These are phyloP conservation scores for Phalera bucephala DNA, from an alignment of 2,888 invertebrate genomes.

Conservation along the genomic window DNA sequence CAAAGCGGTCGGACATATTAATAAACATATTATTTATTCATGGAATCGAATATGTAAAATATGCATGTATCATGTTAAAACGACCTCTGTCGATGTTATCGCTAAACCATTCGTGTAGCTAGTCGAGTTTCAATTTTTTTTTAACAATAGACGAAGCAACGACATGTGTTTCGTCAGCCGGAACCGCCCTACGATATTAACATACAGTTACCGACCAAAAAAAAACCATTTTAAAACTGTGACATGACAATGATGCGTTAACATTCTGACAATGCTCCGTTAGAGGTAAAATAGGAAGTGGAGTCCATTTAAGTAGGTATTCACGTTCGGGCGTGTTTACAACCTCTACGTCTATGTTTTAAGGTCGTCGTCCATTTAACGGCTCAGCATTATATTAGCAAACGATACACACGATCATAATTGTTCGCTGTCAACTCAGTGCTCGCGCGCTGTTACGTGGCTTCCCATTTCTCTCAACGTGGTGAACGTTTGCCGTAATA, in stretches of 20 bases:
- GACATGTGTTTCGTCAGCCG: slow-evolving; percentile 74
- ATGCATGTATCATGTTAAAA: slow-evolving; percentile 30
- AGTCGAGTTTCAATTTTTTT: slow-evolving; percentile 52
- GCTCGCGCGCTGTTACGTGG: too few relatives aligned
- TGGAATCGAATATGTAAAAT: slow-evolving; percentile 31
- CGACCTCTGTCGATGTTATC: slow-evolving; percentile 49
- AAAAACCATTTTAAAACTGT: slow-evolving; percentile 66
- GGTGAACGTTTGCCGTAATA: too few relatives aligned
- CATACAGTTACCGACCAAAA: slow-evolving; percentile 65
- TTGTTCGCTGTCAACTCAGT: too few relatives aligned
- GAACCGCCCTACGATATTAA: slow-evolving; percentile 64
- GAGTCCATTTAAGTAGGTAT: slow-evolving; percentile 48
- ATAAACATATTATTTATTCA: slow-evolving; percentile 30
- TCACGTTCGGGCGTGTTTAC: slow-evolving; percentile 35
- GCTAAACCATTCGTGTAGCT: slow-evolving; percentile 47
- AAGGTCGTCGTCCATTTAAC: too few relatives aligned
- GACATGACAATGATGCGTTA: slow-evolving; percentile 77
- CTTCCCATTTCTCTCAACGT: too few relatives aligned
- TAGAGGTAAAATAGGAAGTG: slow-evolving; percentile 63
- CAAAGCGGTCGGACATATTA: slow-evolving; percentile 9
- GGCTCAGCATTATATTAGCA: too few relatives aligned
- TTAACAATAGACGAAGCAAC: slow-evolving; percentile 62
- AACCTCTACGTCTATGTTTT: slow-evolving; percentile 15
- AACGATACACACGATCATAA: too few relatives aligned
- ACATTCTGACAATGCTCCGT: slow-evolving; percentile 68